phyloP scores from a whole-genome alignment of 2,888 invertebrate genomes.

The Amphipyra tragopoginis region DNA sequence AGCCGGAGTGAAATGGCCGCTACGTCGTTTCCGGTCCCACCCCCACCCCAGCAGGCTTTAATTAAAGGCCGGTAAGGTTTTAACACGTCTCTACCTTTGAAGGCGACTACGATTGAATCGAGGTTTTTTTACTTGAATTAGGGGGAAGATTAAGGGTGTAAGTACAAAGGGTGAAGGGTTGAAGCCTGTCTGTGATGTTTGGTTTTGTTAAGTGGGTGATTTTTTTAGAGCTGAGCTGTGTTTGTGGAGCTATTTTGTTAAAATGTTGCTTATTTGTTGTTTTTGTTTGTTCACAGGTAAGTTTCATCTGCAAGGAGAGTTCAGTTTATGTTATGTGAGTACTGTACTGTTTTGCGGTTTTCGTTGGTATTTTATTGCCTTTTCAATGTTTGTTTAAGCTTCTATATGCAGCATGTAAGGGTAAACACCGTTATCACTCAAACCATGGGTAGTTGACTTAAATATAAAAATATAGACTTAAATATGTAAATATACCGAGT shows the following conservation, averaged over 20 bases:
- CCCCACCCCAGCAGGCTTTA: slow-evolving; percentile 74
- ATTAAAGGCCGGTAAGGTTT: slow-evolving; percentile 88
- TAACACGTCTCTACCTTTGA: slow-evolving; percentile 84
- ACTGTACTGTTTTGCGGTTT: too few species aligned
- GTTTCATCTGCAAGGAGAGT: slow-evolving; percentile 9
- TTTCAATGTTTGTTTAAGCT: too few species aligned
- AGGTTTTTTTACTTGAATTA: slow-evolving; percentile 58
- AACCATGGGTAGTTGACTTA: too few species aligned
- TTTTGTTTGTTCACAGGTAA: slow-evolving; percentile 52
- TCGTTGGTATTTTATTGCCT: too few species aligned
- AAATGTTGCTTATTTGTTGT: slow-evolving; percentile 27
- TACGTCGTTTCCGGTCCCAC: slow-evolving; percentile 68
- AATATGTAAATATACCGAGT: too few species aligned
- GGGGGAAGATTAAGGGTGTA: slow-evolving; percentile 61
- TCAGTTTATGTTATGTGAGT: background rate
- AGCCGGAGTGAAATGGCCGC: slow-evolving; percentile 79
- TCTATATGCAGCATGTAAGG: too few species aligned
- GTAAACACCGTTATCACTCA: too few species aligned
- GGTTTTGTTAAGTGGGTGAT: slow-evolving; percentile 48
- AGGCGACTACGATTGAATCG: slow-evolving; percentile 72
- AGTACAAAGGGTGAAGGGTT: slow-evolving; percentile 61
- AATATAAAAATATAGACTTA: too few species aligned
- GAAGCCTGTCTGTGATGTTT: slow-evolving; percentile 58
- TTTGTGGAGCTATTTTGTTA: slow-evolving; percentile 3
- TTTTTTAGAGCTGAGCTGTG: slow-evolving; percentile 18